Conservation (phyloP, 2,888 invertebrate species). For the Iselma pallidipennis region DNA sequence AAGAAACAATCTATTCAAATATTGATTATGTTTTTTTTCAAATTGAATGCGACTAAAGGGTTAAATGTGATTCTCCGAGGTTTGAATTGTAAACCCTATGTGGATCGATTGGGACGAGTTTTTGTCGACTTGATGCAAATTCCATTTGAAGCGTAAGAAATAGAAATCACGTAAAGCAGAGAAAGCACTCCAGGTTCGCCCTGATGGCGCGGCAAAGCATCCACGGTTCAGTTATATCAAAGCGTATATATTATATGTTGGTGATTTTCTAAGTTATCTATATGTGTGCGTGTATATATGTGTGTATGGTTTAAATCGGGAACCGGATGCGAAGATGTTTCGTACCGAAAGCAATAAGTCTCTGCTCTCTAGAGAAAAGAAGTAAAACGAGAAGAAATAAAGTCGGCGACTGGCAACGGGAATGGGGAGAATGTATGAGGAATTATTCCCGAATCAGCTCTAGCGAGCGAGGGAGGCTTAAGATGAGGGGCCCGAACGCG, state of each 20-base stretch:
- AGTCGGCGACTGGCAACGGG: constrained; percentile 33
- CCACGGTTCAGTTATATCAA: not conserved
- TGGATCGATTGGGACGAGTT: not conserved
- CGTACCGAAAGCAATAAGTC: constrained; percentile 49
- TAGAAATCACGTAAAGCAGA: no score
- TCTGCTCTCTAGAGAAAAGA: constrained; percentile 41
- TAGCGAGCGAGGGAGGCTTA: constrained; percentile 40
- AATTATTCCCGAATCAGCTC: constrained; percentile 53
- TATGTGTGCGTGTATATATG: constrained; percentile 14
- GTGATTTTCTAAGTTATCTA: not conserved
- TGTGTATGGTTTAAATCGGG: constrained; percentile 11
- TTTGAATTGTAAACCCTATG: no score
- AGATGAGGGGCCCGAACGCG: constrained; percentile 44
- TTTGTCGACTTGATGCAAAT: not conserved
- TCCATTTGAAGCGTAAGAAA: not conserved
- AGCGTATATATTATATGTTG: not conserved
- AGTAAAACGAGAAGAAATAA: constrained; percentile 45
- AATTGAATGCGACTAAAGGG: no score
- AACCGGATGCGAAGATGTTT: constrained; percentile 46
- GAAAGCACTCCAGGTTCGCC: no score
- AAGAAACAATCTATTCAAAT: no score
- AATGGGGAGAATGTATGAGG: constrained; percentile 48
- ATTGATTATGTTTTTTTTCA: no score
- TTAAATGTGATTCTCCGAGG: no score
- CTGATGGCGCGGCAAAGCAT: not conserved